Evolutionary conservation across 2,113 vertebrate species (phyloP).

Genomic region (Upupa epops): DNA sequence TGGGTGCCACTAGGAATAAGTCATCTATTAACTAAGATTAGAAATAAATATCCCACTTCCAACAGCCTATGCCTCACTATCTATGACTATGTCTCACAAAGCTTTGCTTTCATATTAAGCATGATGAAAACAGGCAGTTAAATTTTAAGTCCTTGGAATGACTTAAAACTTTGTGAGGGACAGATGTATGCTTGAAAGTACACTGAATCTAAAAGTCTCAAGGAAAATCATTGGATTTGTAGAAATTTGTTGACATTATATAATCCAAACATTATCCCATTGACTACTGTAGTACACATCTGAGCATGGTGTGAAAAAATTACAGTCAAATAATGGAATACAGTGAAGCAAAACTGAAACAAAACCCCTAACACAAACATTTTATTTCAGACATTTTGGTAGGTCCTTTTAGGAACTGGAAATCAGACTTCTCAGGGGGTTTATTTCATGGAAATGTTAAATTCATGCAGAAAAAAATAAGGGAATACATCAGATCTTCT

Average conservation of each 20-base stretch:
- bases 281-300: neutral
- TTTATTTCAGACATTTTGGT: neutral
- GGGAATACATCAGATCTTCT: neutral
- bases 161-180: neutral
- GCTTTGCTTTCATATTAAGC: neutral
- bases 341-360: neutral
- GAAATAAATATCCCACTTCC: neutral
- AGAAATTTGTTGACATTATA: neutral
- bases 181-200: neutral
- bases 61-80: neutral
- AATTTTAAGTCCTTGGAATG: neutral
- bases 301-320: neutral
- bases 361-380: neutral
- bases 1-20: neutral
- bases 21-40: conserved; percentile 33
- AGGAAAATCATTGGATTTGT: neutral
- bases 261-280: neutral
- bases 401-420: neutral
- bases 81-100: neutral
- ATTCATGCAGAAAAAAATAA: neutral
- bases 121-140: neutral
- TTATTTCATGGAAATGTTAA: neutral
- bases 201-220: neutral
- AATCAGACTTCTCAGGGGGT: neutral
- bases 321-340: neutral